Evolutionary conservation across 2,113 vertebrate genomes (phyloP).

Genomic region (Hippolais icterina): DNA sequence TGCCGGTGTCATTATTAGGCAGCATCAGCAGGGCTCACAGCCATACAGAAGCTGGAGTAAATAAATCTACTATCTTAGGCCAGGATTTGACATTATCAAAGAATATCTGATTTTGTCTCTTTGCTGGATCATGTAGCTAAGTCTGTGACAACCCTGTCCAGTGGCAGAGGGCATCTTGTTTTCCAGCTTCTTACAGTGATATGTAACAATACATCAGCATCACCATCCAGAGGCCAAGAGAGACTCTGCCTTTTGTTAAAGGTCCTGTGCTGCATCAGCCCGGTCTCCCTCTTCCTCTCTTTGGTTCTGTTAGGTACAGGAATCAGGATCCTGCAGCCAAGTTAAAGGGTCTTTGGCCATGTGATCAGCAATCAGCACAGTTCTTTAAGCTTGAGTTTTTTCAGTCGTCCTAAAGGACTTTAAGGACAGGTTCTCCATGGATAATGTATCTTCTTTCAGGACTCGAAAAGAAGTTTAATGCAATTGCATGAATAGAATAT

Average conservation of each 20-base stretch:
- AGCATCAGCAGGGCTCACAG: background rate
- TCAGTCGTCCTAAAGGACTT: background rate
- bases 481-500: background rate
- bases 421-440: background rate
- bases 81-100: background rate
- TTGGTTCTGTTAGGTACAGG: background rate
- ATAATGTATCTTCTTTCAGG: background rate
- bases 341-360: background rate
- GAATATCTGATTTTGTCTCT: background rate
- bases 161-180: background rate
- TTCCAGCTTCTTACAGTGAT: background rate
- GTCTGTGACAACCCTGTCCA: background rate
- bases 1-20: background rate
- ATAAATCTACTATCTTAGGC: background rate
- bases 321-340: background rate
- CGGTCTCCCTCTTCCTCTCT: rapidly evolving
- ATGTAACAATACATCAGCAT: background rate
- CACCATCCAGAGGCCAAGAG: background rate
- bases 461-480: background rate
- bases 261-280: background rate
- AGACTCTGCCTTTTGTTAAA: background rate
- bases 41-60: background rate
- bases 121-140: background rate
- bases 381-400: background rate
- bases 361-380: background rate